phyloP scores from a whole-genome alignment of 2,888 invertebrate genomes.

The Plebejus anna region DNA sequence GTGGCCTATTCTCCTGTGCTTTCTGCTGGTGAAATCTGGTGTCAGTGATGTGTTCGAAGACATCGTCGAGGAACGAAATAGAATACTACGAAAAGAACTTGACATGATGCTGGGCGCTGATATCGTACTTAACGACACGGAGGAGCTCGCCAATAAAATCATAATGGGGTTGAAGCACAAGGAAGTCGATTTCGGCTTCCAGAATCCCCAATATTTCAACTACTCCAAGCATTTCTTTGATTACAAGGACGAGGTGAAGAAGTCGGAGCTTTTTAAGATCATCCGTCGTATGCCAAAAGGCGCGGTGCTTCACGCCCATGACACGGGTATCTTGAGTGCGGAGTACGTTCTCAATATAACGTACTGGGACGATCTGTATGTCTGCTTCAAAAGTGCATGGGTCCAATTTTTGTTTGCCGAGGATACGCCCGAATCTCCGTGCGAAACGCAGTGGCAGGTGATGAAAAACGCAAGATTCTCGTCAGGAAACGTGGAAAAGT shows the following conservation, averaged over 20 bases:
- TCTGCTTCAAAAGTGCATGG: conserved; percentile 59
- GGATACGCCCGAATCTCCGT: conserved; percentile 45
- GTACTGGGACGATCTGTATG: conserved; percentile 80
- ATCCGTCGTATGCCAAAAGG: conserved; percentile 88
- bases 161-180: conserved; percentile 78
- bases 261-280: conserved; percentile 81
- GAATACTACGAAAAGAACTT: conserved; percentile 71
- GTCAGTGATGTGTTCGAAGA: conserved; percentile 39
- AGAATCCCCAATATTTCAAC: conserved; percentile 73
- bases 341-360: conserved; percentile 83
- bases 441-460: conserved; percentile 67
- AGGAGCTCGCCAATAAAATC: conserved; percentile 76
- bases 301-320: conserved; percentile 84
- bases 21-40: conserved; percentile 29
- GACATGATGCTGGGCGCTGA: conserved; percentile 74
- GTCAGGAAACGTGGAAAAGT: conserved; percentile 65
- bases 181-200: conserved; percentile 72
- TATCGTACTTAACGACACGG: conserved; percentile 70
- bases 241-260: conserved; percentile 78
- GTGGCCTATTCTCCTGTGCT: conserved; percentile 44
- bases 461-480: conserved; percentile 69
- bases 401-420: conserved; percentile 55
- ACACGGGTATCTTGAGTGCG: conserved; percentile 81
- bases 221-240: conserved; percentile 84
- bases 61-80: conserved; percentile 53